phyloP scores from a whole-genome alignment of 2,113 vertebrate genomes.

The Gallinago media region DNA sequence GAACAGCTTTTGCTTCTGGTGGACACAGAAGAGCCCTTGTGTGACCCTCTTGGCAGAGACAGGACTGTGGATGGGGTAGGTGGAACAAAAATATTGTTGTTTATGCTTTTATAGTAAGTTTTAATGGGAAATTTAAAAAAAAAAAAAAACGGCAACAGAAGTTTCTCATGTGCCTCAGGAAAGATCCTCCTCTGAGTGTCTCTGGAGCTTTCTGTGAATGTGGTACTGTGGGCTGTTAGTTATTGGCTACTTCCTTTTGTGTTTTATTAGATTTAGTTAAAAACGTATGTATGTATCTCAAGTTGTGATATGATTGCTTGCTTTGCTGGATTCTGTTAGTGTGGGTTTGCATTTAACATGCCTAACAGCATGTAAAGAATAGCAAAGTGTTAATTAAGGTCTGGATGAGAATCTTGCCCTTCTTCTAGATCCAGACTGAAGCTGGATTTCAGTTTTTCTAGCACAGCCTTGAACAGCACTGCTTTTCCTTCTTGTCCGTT shows the following conservation, averaged over 20 bases:
- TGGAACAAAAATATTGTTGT: not conserved
- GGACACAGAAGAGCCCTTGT: rapidly evolving
- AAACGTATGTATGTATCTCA: not conserved
- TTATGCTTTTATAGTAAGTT: not conserved
- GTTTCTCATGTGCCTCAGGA: not conserved
- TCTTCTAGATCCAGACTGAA: not conserved
- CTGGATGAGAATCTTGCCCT: not conserved
- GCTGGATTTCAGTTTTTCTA: not conserved
- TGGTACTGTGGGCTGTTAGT: not conserved
- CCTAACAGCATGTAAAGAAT: not conserved
- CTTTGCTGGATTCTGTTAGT: not conserved
- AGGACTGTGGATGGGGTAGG: not conserved
- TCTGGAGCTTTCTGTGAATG: not conserved
- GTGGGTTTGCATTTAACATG: not conserved
- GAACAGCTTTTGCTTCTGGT: not conserved
- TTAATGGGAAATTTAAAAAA: not conserved
- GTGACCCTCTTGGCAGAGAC: rapidly evolving
- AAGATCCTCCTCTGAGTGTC: not conserved
- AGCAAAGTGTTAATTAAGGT: not conserved
- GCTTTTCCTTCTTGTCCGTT: not conserved
- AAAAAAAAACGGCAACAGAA: not conserved
- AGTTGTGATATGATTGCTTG: not conserved
- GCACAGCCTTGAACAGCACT: not conserved
- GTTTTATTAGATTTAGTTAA: not conserved
- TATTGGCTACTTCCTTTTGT: not conserved